These are phyloP conservation scores for Microtus pennsylvanicus DNA, from an alignment of 2,113 vertebrate genomes.

Conservation along the genomic window DNA sequence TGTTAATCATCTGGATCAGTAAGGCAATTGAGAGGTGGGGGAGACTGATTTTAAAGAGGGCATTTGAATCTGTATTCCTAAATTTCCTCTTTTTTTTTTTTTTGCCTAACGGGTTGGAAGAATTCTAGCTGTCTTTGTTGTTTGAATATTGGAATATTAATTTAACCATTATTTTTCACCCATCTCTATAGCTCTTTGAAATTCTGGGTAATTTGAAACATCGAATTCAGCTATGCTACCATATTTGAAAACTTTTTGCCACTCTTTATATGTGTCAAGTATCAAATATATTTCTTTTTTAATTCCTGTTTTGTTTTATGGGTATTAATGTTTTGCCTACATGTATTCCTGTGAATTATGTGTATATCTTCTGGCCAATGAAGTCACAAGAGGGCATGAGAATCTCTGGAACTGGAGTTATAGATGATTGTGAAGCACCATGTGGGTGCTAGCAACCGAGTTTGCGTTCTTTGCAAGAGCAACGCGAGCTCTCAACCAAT, in stretches of 20 bases:
- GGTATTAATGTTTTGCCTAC: background rate
- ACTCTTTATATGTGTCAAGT: background rate
- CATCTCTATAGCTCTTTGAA: background rate
- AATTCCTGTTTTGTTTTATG: background rate
- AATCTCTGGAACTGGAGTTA: background rate
- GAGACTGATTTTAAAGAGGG: too few relatives aligned
- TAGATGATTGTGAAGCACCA: background rate
- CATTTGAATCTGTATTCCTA: too few relatives aligned
- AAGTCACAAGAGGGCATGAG: background rate
- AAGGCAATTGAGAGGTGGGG: too few relatives aligned
- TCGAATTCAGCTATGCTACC: background rate
- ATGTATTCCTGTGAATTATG: background rate
- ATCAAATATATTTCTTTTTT: background rate
- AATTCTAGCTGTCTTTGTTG: too few relatives aligned
- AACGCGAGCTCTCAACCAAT: background rate
- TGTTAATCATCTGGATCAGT: too few relatives aligned
- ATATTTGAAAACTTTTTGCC: slow-evolving; percentile 34
- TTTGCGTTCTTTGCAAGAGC: background rate
- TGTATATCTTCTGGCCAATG: too few relatives aligned
- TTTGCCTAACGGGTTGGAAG: too few relatives aligned
- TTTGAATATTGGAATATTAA: too few relatives aligned
- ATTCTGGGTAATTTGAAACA: background rate
- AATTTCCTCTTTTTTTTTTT: too few relatives aligned
- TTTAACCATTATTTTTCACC: too few relatives aligned
- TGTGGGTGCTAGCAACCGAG: background rate